phyloP scores from a whole-genome alignment of 2,797 vertebrate genomes.

The Telmatherina bonti region DNA sequence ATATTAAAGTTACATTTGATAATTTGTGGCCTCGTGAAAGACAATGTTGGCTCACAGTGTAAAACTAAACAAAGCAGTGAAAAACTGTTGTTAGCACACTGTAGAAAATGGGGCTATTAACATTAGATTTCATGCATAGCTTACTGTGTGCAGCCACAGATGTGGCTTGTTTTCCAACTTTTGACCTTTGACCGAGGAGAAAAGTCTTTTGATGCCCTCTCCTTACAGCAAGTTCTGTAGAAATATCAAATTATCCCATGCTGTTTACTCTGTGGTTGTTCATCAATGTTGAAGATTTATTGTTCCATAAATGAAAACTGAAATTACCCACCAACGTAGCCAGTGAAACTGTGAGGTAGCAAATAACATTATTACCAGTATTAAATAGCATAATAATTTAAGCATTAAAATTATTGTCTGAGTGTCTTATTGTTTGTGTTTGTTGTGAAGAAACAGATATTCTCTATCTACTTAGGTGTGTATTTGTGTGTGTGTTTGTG shows the following conservation, averaged over 20 bases:
- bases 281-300: neutral
- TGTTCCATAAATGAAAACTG: too few relatives aligned
- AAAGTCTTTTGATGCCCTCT: neutral
- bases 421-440: conserved; percentile 34
- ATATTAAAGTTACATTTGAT: too few relatives aligned
- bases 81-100: too few relatives aligned
- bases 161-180: neutral
- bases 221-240: neutral
- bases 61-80: too few relatives aligned
- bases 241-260: neutral
- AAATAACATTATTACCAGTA: conserved; percentile 12
- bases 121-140: neutral
- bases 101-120: neutral
- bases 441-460: conserved; percentile 28
- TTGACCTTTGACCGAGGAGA: neutral
- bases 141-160: neutral
- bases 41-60: too few relatives aligned
- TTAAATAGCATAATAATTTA: conserved; percentile 25
- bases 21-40: too few relatives aligned
- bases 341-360: neutral
- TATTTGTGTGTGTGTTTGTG: neutral
- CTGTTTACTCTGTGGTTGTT: neutral
- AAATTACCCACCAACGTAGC: neutral
- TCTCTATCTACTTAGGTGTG: neutral
- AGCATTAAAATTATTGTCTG: conserved; percentile 26